Evolutionary conservation across 2,888 invertebrate species (phyloP), one percentile per base, ranked within the genome.

Genomic region (Tipula unca): DNA sequence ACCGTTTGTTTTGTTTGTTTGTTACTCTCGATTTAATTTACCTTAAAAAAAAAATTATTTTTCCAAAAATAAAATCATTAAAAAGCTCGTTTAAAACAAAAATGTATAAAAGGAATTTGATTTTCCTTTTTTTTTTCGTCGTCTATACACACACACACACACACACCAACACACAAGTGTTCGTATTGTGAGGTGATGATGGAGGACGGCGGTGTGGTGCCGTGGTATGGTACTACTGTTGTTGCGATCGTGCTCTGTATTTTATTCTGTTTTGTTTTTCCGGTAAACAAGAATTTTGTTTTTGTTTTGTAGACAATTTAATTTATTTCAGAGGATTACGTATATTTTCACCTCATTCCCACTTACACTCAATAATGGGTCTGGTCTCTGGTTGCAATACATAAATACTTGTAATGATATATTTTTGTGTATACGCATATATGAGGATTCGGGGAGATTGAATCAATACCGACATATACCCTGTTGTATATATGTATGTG

Each of bases 21-120:
- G 69, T 69, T 69, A 69, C 69, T 69, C 69, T 69, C 69, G 25
- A 69, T 69, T 69, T 69, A 69, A 69, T 69, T 69, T 69, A 69
- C 69, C 69, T 69, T 20, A 25, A 69, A 69, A 69, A 48, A 54
- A 54, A 54, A 17, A 17, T 20, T 10, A 69, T 69, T 69, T 69
- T 69, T 69, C 69, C 69, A 69, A 69, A 69, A 69, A 69, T 69
- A 69, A 69, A 69, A 69, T 69, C 69, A 69, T 69, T 69, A 69
- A 69, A 69, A 69, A 69, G 69, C 69, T 69, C 69, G 69, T 69
- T 69, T 69, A 25, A 69, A 48, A 48, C n/a, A n/a, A n/a, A n/a
- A n/a, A n/a, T n/a, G n/a, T n/a, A n/a, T n/a, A n/a, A n/a, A n/a
- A n/a, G n/a, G n/a, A 48, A 17, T 48, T 48, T 39, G 13, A 48